Evolutionary conservation across 2,888 invertebrate genomes (phyloP).

Genomic region (Torymus tubicola): DNA sequence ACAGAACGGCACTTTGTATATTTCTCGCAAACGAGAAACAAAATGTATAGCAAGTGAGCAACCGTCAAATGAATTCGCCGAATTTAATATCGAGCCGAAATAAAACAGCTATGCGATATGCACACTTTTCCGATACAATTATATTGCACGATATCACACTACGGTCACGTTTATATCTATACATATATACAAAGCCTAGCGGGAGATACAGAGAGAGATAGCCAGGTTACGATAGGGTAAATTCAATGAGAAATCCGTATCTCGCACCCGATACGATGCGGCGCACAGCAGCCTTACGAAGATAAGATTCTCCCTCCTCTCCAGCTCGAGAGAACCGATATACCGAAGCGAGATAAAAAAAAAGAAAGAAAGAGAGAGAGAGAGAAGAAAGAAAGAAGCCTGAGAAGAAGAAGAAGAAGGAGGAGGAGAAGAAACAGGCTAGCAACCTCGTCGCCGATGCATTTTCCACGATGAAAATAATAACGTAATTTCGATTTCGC

Average conservation of each 20-base stretch:
- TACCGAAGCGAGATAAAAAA: neutral
- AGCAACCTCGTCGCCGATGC: neutral
- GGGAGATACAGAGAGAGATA: neutral
- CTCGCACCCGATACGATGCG: neutral
- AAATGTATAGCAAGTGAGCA: too few species aligned
- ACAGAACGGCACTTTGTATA: too few species aligned
- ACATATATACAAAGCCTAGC: too few species aligned
- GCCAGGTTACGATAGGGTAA: neutral
- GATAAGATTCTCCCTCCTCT: conserved; percentile 7
- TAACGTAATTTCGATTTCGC: conserved; percentile 44
- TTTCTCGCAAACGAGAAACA: too few species aligned
- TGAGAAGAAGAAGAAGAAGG: neutral
- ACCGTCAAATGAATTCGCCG: too few species aligned
- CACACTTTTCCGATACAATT: too few species aligned
- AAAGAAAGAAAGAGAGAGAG: neutral
- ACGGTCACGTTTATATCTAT: too few species aligned
- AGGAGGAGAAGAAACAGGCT: neutral
- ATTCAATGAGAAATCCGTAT: conserved; percentile 35
- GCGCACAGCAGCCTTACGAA: neutral
- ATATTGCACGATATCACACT: too few species aligned
- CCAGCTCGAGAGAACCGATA: neutral
- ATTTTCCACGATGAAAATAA: conserved; percentile 34
- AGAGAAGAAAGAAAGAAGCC: neutral
- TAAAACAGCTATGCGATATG: too few species aligned
- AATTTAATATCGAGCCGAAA: too few species aligned